Conservation (phyloP, 2,113 vertebrate species). For the Henicopernis longicauda region DNA sequence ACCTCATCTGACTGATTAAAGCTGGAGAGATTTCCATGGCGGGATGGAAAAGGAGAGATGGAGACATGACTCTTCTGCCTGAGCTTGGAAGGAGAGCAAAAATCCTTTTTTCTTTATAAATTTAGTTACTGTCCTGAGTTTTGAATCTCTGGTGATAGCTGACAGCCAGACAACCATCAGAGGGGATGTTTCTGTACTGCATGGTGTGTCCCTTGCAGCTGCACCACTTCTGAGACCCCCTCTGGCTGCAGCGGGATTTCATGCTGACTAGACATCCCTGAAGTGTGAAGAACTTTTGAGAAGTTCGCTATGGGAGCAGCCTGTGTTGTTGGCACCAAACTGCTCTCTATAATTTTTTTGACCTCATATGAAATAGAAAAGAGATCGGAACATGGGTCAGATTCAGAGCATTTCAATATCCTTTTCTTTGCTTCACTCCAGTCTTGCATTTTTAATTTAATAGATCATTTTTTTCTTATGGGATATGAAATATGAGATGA, state of each 20-base stretch:
- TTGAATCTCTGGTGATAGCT: neutral
- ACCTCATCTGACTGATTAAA: neutral
- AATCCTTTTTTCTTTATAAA: neutral
- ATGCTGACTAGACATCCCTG: neutral
- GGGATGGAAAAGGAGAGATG: neutral
- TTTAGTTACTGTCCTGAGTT: neutral
- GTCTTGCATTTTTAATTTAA: neutral
- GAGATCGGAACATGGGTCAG: neutral
- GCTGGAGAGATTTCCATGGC: neutral
- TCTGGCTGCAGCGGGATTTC: neutral
- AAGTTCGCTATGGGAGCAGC: neutral
- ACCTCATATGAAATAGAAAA: neutral
- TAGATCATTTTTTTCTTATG: neutral
- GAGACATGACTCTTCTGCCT: neutral
- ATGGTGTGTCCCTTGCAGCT: neutral
- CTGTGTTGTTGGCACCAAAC: neutral
- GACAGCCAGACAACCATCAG: neutral
- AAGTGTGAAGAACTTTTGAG: neutral
- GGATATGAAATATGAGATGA: neutral
- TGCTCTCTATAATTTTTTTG: neutral
- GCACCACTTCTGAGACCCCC: neutral
- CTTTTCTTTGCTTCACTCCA: neutral
- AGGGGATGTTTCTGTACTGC: neutral
- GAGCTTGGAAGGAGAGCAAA: neutral
- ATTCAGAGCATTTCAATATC: neutral